These are phyloP conservation scores for Corythaeola cristata DNA, from an alignment of 2,113 vertebrate genomes.

Conservation along the genomic window DNA sequence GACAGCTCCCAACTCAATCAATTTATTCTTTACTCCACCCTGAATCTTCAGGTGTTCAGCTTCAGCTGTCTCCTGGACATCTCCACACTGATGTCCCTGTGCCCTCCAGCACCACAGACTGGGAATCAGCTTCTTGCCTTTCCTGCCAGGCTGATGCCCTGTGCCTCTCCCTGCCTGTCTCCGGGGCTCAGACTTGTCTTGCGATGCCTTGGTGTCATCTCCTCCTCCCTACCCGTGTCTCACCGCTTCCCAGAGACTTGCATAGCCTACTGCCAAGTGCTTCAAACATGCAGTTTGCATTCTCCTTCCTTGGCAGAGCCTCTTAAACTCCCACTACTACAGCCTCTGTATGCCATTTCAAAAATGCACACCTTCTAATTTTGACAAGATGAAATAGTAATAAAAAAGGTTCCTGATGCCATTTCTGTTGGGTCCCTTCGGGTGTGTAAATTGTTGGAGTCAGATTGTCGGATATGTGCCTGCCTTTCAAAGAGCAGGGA, in stretches of 20 bases:
- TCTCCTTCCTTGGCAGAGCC: constrained; percentile 21
- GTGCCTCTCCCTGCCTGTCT: not conserved
- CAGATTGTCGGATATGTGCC: not conserved
- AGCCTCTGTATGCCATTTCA: not conserved
- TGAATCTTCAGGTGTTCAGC: not conserved
- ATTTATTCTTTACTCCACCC: not conserved
- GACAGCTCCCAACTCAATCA: not conserved
- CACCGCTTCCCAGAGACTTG: not conserved
- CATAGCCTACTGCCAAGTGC: not conserved
- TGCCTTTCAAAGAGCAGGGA: not conserved
- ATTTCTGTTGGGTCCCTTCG: not conserved
- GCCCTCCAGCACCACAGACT: not conserved
- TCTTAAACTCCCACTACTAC: not conserved
- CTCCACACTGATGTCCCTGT: not conserved
- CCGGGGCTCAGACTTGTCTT: not conserved
- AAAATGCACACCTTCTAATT: not conserved
- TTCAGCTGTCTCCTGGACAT: not conserved
- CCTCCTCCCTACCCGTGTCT: not conserved
- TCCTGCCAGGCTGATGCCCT: not conserved
- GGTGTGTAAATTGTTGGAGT: not conserved
- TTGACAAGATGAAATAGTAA: not conserved
- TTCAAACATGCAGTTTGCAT: not conserved
- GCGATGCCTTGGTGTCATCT: not conserved
- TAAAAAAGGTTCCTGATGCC: not conserved
- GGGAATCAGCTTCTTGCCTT: not conserved